These are phyloP conservation scores for Stenolophus ochropezus DNA, from an alignment of 2,888 invertebrate species.

Conservation along the genomic window DNA sequence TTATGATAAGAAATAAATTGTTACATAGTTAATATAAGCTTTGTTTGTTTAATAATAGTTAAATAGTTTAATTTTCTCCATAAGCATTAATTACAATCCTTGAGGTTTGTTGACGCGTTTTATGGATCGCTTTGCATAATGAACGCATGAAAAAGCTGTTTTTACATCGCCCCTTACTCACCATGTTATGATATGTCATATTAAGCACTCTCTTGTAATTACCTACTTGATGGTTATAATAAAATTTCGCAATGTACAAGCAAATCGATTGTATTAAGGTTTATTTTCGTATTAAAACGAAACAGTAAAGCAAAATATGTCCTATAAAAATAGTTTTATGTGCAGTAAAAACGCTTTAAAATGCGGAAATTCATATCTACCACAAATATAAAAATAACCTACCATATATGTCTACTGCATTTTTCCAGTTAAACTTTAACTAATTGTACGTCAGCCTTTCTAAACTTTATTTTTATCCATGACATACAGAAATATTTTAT, in stretches of 20 bases:
- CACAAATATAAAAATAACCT: conserved; percentile 37
- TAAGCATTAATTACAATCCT: neutral
- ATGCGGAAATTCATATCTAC: conserved; percentile 36
- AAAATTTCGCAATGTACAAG: conserved; percentile 17
- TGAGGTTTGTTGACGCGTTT: neutral
- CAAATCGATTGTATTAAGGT: conserved; percentile 39
- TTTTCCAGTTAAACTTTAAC: conserved; percentile 9
- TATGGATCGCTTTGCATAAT: conserved; percentile 10
- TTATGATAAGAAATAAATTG: no score
- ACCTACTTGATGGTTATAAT: conserved; percentile 28
- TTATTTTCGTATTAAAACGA: conserved; percentile 44
- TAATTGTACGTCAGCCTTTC: conserved; percentile 10
- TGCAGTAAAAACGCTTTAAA: conserved; percentile 33
- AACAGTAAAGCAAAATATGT: conserved; percentile 34
- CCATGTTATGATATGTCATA: conserved; percentile 27
- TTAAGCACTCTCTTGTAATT: conserved; percentile 12
- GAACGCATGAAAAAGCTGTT: neutral
- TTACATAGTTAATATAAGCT: no score
- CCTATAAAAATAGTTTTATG: conserved; percentile 44
- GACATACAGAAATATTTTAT: no score
- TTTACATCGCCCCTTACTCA: conserved; percentile 2
- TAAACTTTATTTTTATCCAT: no score
- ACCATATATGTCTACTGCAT: neutral
- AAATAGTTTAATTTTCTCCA: neutral
- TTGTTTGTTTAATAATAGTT: no score